These are phyloP conservation scores for Brachyrhaphis roseni DNA, from an alignment of 2,797 vertebrate genomes.

Conservation along the genomic window DNA sequence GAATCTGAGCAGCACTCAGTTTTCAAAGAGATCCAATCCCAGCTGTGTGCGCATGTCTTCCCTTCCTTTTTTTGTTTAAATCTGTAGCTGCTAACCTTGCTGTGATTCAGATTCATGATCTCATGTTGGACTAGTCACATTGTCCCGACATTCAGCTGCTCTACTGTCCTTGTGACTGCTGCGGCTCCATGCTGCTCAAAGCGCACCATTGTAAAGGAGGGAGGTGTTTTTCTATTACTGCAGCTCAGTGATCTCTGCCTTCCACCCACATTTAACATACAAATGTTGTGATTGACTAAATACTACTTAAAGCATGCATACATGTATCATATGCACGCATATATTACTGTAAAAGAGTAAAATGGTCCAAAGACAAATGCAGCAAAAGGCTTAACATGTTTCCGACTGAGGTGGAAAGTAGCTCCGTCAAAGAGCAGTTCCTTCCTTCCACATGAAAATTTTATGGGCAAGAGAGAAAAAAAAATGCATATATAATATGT, in stretches of 20 bases:
- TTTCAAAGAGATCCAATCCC: neutral
- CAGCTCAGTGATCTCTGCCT: constrained; percentile 2
- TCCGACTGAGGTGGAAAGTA: neutral
- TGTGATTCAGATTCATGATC: constrained; percentile 51
- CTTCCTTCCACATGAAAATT: neutral
- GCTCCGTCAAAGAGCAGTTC: neutral
- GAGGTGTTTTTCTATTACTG: constrained; percentile 7
- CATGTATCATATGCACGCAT: neutral
- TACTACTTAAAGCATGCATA: neutral
- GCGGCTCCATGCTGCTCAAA: constrained; percentile 32
- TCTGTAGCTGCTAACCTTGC: constrained; percentile 37
- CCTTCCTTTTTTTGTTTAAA: constrained; percentile 37
- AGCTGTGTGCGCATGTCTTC: constrained; percentile 7
- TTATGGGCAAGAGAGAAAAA: neutral
- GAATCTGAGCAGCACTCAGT: constrained; percentile 7
- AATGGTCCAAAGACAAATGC: neutral
- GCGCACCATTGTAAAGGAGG: constrained; percentile 28
- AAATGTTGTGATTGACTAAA: constrained; percentile 14
- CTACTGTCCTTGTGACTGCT: constrained; percentile 47
- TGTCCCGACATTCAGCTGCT: constrained; percentile 39
- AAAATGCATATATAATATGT: neutral
- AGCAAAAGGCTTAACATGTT: neutral
- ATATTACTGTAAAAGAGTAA: neutral
- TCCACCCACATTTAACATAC: neutral
- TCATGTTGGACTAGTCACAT: constrained; percentile 44